Conservation (phyloP, 2,888 invertebrate species). For the Xestia c-nigrum region DNA sequence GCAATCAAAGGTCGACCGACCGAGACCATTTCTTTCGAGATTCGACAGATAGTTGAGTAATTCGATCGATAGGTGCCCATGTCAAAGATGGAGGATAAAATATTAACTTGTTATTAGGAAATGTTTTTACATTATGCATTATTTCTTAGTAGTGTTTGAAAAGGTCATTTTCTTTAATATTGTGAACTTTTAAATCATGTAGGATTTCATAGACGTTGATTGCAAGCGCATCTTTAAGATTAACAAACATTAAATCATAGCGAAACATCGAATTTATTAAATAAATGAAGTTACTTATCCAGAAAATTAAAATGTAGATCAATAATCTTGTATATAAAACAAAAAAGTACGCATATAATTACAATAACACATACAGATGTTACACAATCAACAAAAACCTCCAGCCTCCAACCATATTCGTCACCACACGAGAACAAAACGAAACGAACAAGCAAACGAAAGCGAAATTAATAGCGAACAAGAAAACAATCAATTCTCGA, state of each 20-base stretch:
- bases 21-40: slow-evolving; percentile 73
- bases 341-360: neutral
- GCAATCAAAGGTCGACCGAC: slow-evolving; percentile 77
- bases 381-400: neutral
- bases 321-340: neutral
- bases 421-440: slow-evolving; percentile 2
- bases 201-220: no score
- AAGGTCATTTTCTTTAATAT: neutral
- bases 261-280: neutral
- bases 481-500: slow-evolving; percentile 53
- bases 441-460: slow-evolving; percentile 41
- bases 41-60: slow-evolving; percentile 65
- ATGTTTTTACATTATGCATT: slow-evolving; percentile 4
- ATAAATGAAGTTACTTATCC: neutral
- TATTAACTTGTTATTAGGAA: slow-evolving; percentile 37
- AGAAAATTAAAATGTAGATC: neutral
- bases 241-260: neutral
- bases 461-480: slow-evolving; percentile 49
- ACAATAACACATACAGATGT: neutral
- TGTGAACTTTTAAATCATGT: neutral
- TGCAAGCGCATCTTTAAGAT: neutral
- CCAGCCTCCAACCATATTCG: slow-evolving; percentile 11
- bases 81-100: slow-evolving; percentile 44
- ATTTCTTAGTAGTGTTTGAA: slow-evolving; percentile 5
- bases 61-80: slow-evolving; percentile 30